A percentile compares a stretch with the other conserved stretches of the same genome.
Conservation (phyloP, 2,113 vertebrate species). For the Panthera tigris region DNA sequence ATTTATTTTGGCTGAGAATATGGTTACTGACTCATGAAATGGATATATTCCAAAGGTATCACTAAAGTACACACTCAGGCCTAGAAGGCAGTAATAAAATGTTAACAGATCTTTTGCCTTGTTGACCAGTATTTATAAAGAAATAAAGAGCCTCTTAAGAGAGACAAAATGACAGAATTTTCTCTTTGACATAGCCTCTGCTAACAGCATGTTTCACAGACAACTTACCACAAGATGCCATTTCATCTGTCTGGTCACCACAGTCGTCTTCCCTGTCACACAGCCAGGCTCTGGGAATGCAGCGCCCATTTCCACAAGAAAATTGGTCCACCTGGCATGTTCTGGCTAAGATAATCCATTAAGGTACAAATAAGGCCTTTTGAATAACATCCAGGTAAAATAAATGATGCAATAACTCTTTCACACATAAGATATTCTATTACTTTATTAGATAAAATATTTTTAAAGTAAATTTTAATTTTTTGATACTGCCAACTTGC, state of each 20-base stretch:
- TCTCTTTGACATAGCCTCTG: neutral
- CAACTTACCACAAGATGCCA: constrained; percentile 92
- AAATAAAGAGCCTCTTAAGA: neutral
- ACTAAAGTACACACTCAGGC: neutral
- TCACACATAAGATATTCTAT: neutral
- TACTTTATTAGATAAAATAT: neutral
- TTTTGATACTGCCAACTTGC: neutral
- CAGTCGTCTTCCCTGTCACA: constrained; percentile 98
- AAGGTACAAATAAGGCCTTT: constrained; percentile 6
- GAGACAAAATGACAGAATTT: neutral
- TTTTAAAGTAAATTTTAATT: constrained; percentile 26
- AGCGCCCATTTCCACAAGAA: constrained; percentile 95
- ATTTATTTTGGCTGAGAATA: neutral
- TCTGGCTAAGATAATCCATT: constrained; percentile 85
- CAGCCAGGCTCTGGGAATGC: constrained; percentile 92
- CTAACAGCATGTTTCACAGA: neutral
- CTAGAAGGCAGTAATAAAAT: neutral
- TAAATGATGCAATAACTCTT: neutral
- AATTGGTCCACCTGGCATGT: constrained; percentile 94
- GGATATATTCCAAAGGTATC: neutral
- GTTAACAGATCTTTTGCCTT: neutral
- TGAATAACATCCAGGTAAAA: neutral
- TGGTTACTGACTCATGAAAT: neutral
- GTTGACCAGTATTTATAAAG: neutral
- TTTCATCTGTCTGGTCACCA: constrained; percentile 94